These are phyloP conservation scores for Acrocephalus kingi DNA, from an alignment of 2,113 vertebrate genomes.

Conservation along the genomic window DNA sequence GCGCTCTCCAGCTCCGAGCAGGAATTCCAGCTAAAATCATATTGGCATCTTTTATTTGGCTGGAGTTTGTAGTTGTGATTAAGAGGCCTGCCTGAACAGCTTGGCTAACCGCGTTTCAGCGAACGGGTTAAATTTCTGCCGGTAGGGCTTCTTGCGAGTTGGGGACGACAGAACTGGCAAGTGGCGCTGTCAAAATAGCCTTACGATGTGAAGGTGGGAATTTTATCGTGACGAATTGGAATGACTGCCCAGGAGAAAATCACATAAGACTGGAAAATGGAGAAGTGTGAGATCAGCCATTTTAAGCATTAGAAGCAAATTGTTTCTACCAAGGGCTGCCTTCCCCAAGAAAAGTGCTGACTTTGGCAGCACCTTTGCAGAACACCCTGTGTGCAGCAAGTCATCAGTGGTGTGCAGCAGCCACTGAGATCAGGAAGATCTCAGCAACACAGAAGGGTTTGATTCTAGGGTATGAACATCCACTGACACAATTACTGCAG, in stretches of 20 bases:
- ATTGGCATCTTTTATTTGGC: not conserved
- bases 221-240: not conserved
- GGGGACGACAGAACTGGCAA: not conserved
- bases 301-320: not conserved
- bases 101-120: not conserved
- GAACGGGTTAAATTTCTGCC: not conserved
- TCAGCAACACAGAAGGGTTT: not conserved
- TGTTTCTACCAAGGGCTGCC: not conserved
- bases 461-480: not conserved
- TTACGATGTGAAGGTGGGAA: not conserved
- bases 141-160: not conserved
- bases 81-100: not conserved
- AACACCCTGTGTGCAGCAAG: not conserved
- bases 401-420: not conserved
- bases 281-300: not conserved
- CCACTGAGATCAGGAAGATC: not conserved
- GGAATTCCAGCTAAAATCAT: not conserved
- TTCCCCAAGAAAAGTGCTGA: not conserved
- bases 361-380: not conserved
- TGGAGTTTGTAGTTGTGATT: not conserved
- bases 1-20: fast-evolving
- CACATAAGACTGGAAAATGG: not conserved
- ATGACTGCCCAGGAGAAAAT: not conserved
- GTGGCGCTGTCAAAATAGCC: not conserved
- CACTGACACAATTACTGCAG: not conserved